These are phyloP conservation scores for Alosa sapidissima DNA, from an alignment of 2,797 vertebrate species.

Conservation along the genomic window DNA sequence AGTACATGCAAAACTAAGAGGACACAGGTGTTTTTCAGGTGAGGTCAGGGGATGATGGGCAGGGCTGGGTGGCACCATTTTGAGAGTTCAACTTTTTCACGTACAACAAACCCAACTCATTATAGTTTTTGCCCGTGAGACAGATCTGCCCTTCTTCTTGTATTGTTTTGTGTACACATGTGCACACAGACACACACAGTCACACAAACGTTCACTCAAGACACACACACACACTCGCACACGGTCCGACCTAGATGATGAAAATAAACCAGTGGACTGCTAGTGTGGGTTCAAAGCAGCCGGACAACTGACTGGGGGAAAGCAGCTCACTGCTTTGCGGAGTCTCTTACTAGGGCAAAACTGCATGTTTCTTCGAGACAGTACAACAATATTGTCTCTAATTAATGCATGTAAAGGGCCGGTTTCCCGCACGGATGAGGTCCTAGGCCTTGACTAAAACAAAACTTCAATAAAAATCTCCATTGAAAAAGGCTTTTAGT, in stretches of 20 bases:
- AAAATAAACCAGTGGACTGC: conserved; percentile 73
- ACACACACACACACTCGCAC: neutral
- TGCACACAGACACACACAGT: conserved; percentile 9
- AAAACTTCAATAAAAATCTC: too few relatives aligned
- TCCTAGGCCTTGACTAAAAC: too few relatives aligned
- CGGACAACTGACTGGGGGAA: conserved; percentile 53
- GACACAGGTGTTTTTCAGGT: neutral
- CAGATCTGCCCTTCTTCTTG: conserved; percentile 71
- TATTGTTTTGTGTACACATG: conserved; percentile 61
- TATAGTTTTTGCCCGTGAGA: conserved; percentile 36
- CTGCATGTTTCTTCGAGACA: neutral
- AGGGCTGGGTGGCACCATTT: neutral
- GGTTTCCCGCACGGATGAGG: too few relatives aligned
- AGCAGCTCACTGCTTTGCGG: conserved; percentile 42
- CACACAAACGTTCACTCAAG: neutral
- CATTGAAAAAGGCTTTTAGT: too few relatives aligned
- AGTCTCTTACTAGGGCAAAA: conserved; percentile 22
- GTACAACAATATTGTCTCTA: neutral
- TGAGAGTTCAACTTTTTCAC: neutral
- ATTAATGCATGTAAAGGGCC: neutral
- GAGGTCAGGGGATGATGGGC: neutral
- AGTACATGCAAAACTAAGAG: neutral
- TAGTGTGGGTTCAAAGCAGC: conserved; percentile 51
- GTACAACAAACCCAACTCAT: neutral
- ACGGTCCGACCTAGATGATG: conserved; percentile 72